Conservation (phyloP, 2,888 invertebrate species). For the Erannis defoliaria region DNA sequence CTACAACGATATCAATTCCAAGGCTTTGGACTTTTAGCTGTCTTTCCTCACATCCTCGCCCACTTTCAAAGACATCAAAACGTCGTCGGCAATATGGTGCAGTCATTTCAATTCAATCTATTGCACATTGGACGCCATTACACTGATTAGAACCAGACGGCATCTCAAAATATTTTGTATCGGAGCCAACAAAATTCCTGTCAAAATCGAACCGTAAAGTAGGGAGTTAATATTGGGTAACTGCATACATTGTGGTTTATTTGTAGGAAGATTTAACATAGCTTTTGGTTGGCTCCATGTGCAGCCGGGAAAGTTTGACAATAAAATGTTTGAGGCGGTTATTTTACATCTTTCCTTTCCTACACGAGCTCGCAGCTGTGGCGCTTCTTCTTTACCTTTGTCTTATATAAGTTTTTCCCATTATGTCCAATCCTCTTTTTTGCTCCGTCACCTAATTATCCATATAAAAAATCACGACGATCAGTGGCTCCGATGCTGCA, state of each 20-base stretch:
- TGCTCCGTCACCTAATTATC: no score
- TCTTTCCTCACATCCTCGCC: conserved; percentile 25
- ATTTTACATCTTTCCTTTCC: conserved; percentile 34
- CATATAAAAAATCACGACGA: no score
- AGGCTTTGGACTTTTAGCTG: conserved; percentile 15
- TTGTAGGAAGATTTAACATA: conserved; percentile 44
- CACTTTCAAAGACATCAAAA: conserved; percentile 31
- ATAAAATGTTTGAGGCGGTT: conserved; percentile 47
- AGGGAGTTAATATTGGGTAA: conserved; percentile 44
- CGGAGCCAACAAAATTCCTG: conserved; percentile 42
- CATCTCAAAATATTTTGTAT: conserved; percentile 37
- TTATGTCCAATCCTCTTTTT: no score
- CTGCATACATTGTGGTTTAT: conserved; percentile 47
- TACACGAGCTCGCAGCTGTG: conserved; percentile 5
- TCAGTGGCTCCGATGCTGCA: no score
- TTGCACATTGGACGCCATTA: conserved; percentile 34
- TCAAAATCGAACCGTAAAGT: conserved; percentile 41
- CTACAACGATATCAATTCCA: conserved; percentile 17
- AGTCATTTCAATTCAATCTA: conserved; percentile 30
- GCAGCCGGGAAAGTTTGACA: conserved; percentile 46
- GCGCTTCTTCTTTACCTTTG: not conserved
- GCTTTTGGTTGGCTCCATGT: conserved; percentile 38
- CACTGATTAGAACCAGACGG: conserved; percentile 44
- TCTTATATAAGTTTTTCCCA: no score
- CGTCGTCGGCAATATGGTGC: conserved; percentile 27